Evolutionary conservation across 2,797 vertebrate species (phyloP), one percentile per base, ranked within the genome.

Genomic region (Sebastes kiyomatsui): DNA sequence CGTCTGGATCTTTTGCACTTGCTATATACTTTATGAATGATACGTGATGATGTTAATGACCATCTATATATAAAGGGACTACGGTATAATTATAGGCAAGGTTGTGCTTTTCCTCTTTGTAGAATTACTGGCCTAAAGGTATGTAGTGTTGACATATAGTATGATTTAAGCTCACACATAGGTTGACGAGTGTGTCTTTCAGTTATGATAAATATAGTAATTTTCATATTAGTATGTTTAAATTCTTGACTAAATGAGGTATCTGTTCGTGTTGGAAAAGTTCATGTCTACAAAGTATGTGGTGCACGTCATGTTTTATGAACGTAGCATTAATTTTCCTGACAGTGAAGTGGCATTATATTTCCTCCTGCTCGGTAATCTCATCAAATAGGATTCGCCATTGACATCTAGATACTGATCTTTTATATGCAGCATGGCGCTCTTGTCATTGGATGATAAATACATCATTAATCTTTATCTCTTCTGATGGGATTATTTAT

Each of bases 381-480:
- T 89, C 89, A 84, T 87, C 82, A 79, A 86, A 82, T 65, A 72
- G 38, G 68, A 78, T 84, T 77, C 72, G 4, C 68, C 32, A 76
- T 86, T 87, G 89, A 84, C 85, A 78, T 80, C 67, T 64, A 32
- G 66, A 84, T 79, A 60, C 66, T 73, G 73, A 82, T 92, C 78
- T 78, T 72, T 58, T 64, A 76, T 79, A 83, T 85, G 84, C 55
- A 58, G 75, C 62, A 5, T 78, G 38, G 72, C 70, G 72, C 78
- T 81, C 81, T 79, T 90, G 88, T 92, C 92, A 86, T 22, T 61
- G 65, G 20, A 76, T 86, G 85, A 92, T 90, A 90, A 92, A 91
- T 90, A 84, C 80, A 81, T 88, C 87, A 91, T 94, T 91, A 88
- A 92, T 93, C 94, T 90, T 87, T 87, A 92, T 93, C 77, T 88